Evolutionary conservation across 2,888 invertebrate genomes (phyloP).

Genomic region (Idaea biselata): DNA sequence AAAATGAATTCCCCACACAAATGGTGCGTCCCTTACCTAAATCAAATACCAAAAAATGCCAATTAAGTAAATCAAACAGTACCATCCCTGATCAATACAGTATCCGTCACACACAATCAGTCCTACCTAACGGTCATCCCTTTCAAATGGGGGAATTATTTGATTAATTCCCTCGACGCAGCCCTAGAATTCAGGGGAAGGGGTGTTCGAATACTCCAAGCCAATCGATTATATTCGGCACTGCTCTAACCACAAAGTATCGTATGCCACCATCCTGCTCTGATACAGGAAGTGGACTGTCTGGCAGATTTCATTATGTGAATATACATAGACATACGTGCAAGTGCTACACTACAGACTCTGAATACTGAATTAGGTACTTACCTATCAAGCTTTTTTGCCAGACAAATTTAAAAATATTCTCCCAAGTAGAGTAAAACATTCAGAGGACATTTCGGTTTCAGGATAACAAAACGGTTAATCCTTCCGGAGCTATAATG

Average conservation of each 20-base stretch:
- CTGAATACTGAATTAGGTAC: background rate
- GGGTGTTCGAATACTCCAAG: conserved; percentile 48
- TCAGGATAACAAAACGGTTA: too few species aligned
- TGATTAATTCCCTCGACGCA: conserved; percentile 38
- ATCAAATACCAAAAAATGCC: background rate
- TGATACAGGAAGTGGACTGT: conserved; percentile 46
- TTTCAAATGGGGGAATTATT: conserved; percentile 32
- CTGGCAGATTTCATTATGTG: conserved; percentile 59
- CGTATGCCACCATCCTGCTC: conserved; percentile 38
- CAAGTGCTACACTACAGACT: background rate
- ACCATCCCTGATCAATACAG: background rate
- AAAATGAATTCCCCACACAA: too few species aligned
- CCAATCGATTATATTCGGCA: conserved; percentile 73
- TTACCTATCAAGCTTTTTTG: background rate
- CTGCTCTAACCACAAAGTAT: conserved; percentile 27
- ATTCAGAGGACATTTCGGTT: too few species aligned
- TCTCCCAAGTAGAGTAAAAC: too few species aligned
- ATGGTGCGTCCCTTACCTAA: background rate
- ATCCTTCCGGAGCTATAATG: too few species aligned
- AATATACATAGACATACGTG: background rate
- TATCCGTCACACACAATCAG: background rate
- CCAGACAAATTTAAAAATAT: too few species aligned
- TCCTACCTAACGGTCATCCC: conserved; percentile 15
- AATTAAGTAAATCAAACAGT: background rate
- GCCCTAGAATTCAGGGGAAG: conserved; percentile 52